phyloP scores from a whole-genome alignment of 1,140 invertebrate species.

The Teleopsis dalmanni region DNA sequence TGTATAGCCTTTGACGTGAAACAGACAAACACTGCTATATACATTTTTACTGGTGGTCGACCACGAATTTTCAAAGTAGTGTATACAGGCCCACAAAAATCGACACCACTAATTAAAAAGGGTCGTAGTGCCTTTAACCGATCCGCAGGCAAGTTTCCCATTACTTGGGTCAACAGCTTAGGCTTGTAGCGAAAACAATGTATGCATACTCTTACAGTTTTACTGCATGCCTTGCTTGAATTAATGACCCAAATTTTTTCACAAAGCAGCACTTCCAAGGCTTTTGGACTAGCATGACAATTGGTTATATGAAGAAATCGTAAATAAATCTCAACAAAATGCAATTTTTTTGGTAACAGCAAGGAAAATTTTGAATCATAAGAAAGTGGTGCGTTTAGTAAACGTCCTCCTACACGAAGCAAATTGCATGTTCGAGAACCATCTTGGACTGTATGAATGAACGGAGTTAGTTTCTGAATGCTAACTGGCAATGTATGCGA shows the following conservation, averaged over 20 bases:
- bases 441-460: not conserved
- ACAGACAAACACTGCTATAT: slow-evolving; percentile 24
- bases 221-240: slow-evolving; percentile 5
- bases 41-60: slow-evolving; percentile 6
- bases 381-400: slow-evolving; percentile 6
- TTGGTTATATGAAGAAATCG: slow-evolving; percentile 7
- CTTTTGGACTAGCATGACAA: slow-evolving; percentile 7
- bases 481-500: not conserved
- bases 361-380: slow-evolving; percentile 10
- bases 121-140: slow-evolving; percentile 4
- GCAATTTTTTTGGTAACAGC: slow-evolving; percentile 3
- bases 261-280: slow-evolving; percentile 2
- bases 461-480: slow-evolving; percentile 6
- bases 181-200: slow-evolving; percentile 11
- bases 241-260: slow-evolving; percentile 12
- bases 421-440: not conserved
- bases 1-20: slow-evolving; percentile 25
- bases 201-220: slow-evolving; percentile 6
- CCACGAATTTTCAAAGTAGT: slow-evolving; percentile 7
- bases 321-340: slow-evolving; percentile 6
- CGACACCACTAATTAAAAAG: slow-evolving; percentile 9
- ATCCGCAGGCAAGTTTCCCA: slow-evolving; percentile 6
- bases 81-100: slow-evolving; percentile 12
- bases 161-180: slow-evolving; percentile 6
- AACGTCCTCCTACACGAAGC: slow-evolving; percentile 3